Conservation (phyloP, 2,888 invertebrate genomes). For the Drosophila helvetica region DNA sequence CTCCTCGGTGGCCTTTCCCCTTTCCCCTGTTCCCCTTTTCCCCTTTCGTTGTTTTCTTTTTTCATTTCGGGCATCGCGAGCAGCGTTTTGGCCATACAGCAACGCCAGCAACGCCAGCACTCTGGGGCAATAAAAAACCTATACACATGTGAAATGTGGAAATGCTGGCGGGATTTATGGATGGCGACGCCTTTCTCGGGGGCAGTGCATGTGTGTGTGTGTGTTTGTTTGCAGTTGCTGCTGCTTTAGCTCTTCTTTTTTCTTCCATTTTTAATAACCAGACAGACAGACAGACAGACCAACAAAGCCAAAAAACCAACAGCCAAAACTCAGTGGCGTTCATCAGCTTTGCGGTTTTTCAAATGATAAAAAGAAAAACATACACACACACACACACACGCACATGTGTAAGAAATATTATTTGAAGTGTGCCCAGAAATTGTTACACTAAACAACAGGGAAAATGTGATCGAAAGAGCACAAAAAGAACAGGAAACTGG, state of each 20-base stretch:
- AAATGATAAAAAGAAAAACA: constrained; percentile 56
- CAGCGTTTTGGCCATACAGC: constrained; percentile 30
- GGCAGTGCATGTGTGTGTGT: constrained; percentile 18
- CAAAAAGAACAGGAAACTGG: neutral
- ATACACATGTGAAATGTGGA: constrained; percentile 78
- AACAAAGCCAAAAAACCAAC: constrained; percentile 51
- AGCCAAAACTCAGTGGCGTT: constrained; percentile 58
- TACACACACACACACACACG: constrained; percentile 7
- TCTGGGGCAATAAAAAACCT: constrained; percentile 68
- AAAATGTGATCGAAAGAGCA: constrained; percentile 6
- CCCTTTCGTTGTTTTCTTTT: constrained; percentile 3
- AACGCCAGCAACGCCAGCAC: constrained; percentile 37
- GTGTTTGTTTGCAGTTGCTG: constrained; percentile 42
- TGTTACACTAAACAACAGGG: constrained; percentile 42
- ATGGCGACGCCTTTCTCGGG: constrained; percentile 42
- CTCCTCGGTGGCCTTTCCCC: constrained; percentile 1
- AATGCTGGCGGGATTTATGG: constrained; percentile 73
- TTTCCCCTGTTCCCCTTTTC: neutral
- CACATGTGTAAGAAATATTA: constrained; percentile 37
- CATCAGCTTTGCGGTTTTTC: constrained; percentile 61
- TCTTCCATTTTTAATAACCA: constrained; percentile 72
- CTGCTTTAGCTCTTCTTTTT: constrained; percentile 20
- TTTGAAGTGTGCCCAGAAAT: constrained; percentile 37
- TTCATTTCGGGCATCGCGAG: constrained; percentile 6
- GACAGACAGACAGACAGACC: constrained; percentile 60